phyloP scores from a whole-genome alignment of 2,888 invertebrate genomes.

The Chorisops tibialis region DNA sequence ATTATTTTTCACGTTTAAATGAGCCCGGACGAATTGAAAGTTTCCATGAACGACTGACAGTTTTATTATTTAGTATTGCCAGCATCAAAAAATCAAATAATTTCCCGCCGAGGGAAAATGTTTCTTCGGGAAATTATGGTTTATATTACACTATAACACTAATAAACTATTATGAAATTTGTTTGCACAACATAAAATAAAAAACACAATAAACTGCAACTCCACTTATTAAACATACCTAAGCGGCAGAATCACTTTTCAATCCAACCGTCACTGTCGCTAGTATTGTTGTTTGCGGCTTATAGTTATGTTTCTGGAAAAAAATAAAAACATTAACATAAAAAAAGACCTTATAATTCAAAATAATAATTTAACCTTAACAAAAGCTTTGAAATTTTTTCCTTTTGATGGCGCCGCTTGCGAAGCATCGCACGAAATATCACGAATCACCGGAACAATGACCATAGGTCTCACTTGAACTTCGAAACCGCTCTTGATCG shows the following conservation, averaged over 20 bases:
- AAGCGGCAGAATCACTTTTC: not conserved
- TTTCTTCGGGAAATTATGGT: no score
- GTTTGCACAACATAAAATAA: slow-evolving; percentile 14
- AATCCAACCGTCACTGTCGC: slow-evolving; percentile 34
- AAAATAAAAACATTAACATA: not conserved
- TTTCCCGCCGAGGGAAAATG: no score
- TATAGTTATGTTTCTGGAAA: slow-evolving; percentile 39
- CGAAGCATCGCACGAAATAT: not conserved
- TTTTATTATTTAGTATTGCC: no score
- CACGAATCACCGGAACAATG: slow-evolving; percentile 31
- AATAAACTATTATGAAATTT: slow-evolving; percentile 37
- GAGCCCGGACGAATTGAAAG: no score
- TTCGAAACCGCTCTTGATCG: slow-evolving; percentile 42
- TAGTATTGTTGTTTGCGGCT: slow-evolving; percentile 39
- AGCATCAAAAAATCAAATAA: no score
- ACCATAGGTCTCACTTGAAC: slow-evolving; percentile 40
- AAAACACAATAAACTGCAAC: no score
- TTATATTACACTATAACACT: no score
- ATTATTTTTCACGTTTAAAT: no score
- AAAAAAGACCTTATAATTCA: not conserved
- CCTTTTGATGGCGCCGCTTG: slow-evolving; percentile 6
- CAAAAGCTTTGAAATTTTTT: slow-evolving; percentile 47
- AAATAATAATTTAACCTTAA: slow-evolving; percentile 41
- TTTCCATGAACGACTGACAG: no score
- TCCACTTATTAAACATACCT: no score